Evolutionary conservation across 2,888 invertebrate species (phyloP).

Genomic region (Amiota minor): DNA sequence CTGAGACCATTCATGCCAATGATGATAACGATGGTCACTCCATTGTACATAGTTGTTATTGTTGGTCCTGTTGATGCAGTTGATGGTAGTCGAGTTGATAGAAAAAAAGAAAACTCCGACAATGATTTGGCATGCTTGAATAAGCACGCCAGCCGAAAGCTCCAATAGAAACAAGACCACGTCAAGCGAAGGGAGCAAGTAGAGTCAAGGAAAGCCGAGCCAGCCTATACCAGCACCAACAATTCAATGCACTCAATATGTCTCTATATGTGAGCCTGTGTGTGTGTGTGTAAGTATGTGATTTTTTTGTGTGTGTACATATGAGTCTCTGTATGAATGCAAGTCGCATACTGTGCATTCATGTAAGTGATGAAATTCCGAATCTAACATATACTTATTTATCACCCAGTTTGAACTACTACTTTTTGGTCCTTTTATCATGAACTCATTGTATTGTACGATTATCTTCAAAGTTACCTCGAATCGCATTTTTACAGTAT

Average conservation of each 20-base stretch:
- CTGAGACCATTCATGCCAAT: neutral
- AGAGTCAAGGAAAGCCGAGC: neutral
- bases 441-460: too few relatives aligned
- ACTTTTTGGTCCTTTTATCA: neutral
- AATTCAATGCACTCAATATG: neutral
- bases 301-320: neutral
- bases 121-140: neutral
- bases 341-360: too few relatives aligned
- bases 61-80: neutral
- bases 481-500: too few relatives aligned
- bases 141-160: too few relatives aligned
- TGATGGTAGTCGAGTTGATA: neutral
- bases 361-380: too few relatives aligned
- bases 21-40: conserved; percentile 1
- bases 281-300: neutral
- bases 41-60: neutral
- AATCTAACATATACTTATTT: neutral
- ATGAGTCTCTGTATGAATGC: neutral
- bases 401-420: neutral
- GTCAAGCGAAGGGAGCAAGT: neutral
- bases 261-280: neutral
- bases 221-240: neutral
- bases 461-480: too few relatives aligned
- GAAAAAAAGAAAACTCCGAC: neutral
- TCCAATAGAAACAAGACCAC: too few relatives aligned